Base-by-base conservation (phyloP, 2,113 vertebrate genomes). In the Harpagus bidentatus region DNA sequence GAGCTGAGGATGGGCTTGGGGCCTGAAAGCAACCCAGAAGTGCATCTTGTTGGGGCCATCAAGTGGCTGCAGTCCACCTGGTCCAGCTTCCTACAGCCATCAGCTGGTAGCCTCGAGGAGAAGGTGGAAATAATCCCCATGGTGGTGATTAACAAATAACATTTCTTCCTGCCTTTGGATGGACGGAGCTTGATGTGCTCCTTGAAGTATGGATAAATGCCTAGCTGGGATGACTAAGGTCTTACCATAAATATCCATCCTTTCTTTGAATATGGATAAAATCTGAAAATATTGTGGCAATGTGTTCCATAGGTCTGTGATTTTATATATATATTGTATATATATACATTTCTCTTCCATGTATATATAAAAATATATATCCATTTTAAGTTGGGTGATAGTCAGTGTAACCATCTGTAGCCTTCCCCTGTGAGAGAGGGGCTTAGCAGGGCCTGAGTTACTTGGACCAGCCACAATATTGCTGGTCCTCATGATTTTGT, bases 21-120 rank as follows among this genome's bases (percentile, higher is more conserved):
- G 22, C 40, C 18, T 58, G 32, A 42, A 59, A 91, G 16, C 36
- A 55, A 31, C 55, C 31, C 52, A 61, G 11, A 59, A 76, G 21
- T 14, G 59, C 40, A 19, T 31, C 43, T 72, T 40, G 16, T 14
- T 1, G 0, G 19, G 18, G 26, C 12, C 0, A 1, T 42, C 73
- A n/a, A 26, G 9, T 38, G 7, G 47, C 7, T 1, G 2, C 38
- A 88, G 74, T 59, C 43, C 11, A 40, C 52, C 38, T 71, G 38
- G 17, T 38, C 36, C 2, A 5, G 36, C 38, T 77, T 78, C 45
- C 62, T 32, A 55, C 31, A 61, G 56, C 36, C 43, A 42, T 26
- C 38, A 61, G 23, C 31, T 65, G 66, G 17, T 34, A 82, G 6
- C 42, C 18, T 71, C 21, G n/a, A n/a, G 80, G 52, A 76, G 61